phyloP scores from a whole-genome alignment of 2,888 invertebrate genomes.

The Agelastica alni region DNA sequence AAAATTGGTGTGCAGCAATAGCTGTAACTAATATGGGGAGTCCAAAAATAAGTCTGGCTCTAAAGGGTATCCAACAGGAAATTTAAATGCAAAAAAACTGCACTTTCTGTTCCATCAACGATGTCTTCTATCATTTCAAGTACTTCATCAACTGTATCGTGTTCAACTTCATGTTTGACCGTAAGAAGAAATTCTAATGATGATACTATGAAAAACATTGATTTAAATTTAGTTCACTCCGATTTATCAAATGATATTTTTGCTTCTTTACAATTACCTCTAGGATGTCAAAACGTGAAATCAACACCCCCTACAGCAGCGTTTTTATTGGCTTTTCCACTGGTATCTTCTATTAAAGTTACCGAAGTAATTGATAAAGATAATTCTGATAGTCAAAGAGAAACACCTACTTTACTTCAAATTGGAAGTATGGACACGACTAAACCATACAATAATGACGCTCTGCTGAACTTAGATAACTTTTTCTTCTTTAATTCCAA shows the following conservation, averaged over 20 bases:
- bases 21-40: too few relatives aligned
- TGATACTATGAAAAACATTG: slow-evolving; percentile 36
- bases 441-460: slow-evolving; percentile 49
- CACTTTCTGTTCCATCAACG: too few relatives aligned
- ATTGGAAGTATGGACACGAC: slow-evolving; percentile 56
- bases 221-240: slow-evolving; percentile 53
- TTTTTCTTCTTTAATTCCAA: slow-evolving; percentile 52
- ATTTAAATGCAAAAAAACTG: too few relatives aligned
- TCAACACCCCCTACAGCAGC: slow-evolving; percentile 77
- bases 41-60: too few relatives aligned
- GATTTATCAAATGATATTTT: slow-evolving; percentile 66
- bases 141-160: too few relatives aligned
- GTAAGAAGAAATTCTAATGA: slow-evolving; percentile 9
- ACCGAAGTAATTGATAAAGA: slow-evolving; percentile 62
- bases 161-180: slow-evolving; percentile 3
- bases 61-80: too few relatives aligned
- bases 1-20: too few relatives aligned
- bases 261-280: slow-evolving; percentile 63
- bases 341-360: slow-evolving; percentile 66
- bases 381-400: slow-evolving; percentile 56
- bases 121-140: too few relatives aligned
- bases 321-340: slow-evolving; percentile 74
- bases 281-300: slow-evolving; percentile 62
- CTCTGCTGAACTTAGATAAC: slow-evolving; percentile 52
- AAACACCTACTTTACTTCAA: slow-evolving; percentile 57